A percentile compares a stretch with the other conserved stretches of the same genome.
phyloP scores from a whole-genome alignment of 2,888 invertebrate species.

The Muscina levida region DNA sequence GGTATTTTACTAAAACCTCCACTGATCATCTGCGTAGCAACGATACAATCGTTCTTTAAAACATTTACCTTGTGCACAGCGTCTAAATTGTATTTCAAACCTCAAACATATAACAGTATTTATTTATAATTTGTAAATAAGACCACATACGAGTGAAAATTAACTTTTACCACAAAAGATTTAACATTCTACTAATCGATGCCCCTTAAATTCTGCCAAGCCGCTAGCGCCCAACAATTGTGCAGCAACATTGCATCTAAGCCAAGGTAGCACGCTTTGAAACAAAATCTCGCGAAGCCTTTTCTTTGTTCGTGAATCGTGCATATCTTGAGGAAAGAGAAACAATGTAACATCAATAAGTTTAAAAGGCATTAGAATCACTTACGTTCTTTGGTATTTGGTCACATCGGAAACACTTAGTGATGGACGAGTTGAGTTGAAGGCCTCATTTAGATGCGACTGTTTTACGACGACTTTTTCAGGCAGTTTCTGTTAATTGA shows the following conservation, averaged over 20 bases:
- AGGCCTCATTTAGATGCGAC: conserved; percentile 84
- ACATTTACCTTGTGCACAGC: too few species aligned
- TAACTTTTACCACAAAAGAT: too few species aligned
- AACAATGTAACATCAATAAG: neutral
- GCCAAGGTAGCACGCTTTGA: conserved; percentile 84
- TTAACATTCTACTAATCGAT: too few species aligned
- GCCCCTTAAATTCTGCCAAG: too few species aligned
- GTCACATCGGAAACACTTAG: conserved; percentile 85
- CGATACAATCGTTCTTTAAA: too few species aligned
- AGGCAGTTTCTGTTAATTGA: conserved; percentile 75
- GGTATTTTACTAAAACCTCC: too few species aligned
- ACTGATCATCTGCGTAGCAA: too few species aligned
- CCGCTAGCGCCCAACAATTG: too few species aligned
- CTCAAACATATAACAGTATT: too few species aligned
- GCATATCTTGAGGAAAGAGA: conserved; percentile 81
- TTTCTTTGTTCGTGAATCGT: conserved; percentile 82
- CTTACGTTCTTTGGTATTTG: conserved; percentile 90
- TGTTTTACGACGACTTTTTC: conserved; percentile 80
- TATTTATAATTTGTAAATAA: too few species aligned
- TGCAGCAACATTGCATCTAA: conserved; percentile 71
- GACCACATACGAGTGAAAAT: too few species aligned
- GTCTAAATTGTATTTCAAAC: too few species aligned
- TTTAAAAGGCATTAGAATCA: conserved; percentile 4
- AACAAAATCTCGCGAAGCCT: conserved; percentile 81
- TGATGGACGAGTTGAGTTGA: conserved; percentile 88